Evolutionary conservation across 2,113 vertebrate genomes (phyloP), one percentile per base, ranked within the genome.

Genomic region (Cyanoramphus novaezelandiae): DNA sequence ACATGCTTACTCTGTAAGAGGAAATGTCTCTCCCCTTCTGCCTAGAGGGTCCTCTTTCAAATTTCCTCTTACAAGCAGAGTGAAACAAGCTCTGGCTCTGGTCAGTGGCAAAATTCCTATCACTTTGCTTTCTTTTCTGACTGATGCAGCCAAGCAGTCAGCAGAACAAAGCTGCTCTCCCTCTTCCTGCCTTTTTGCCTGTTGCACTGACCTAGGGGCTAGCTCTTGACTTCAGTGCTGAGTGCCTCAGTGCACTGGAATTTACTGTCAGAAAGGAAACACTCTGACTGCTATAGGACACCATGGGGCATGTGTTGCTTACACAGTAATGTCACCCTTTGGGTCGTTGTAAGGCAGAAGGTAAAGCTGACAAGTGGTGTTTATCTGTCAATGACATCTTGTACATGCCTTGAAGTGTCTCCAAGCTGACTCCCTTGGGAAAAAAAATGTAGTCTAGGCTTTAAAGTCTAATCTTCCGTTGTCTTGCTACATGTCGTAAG

Each of bases 201-300:
- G 68, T 78, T 81, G 74, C 74, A 50, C 77, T 96, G 93, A 93
- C 93, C 86, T 93, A 91, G 55, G 72, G 47, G 75, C 29, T 62
- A 43, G 52, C 83, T 88, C 89, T 72, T 92, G 83, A 90, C 92
- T 96, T 91, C 93, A 67, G 77, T 97, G 83, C 70, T 0, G 39
- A 95, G 91, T 70, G 69, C 76, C 82, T 84, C 92, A 55, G 78
- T 70, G 80, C 0, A 0, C 84, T 94, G 96, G 97, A 96, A 97
- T 96, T 91, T 64, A 93, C 94, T 94, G 93, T 93, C 67, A 95
- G 96, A 97, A 97, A 97, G 93, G 80, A 95, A 97, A 97, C 92
- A 94, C 96, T 71, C 75, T 10, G 87, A 49, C 63, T 94, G 94
- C 95, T 91, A 97, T 31, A 95, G 88, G 96, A 97, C 95, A 97